Conservation (phyloP, 2,113 vertebrate genomes). For the Apteryx mantelli region DNA sequence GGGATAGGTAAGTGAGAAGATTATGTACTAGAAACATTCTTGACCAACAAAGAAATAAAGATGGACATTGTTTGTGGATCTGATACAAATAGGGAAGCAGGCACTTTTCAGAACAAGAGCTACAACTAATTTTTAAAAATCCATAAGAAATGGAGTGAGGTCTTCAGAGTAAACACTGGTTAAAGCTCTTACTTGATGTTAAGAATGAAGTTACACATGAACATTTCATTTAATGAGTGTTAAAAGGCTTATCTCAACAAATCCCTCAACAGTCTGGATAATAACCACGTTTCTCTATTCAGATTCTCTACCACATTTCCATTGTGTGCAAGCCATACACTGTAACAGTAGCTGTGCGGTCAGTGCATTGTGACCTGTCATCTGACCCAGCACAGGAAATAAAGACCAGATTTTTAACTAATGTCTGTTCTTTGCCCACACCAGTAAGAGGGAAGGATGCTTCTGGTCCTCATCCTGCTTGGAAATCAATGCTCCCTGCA, state of each 20-base stretch:
- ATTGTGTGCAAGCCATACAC: not conserved
- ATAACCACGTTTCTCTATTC: conserved; percentile 18
- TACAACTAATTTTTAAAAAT: not conserved
- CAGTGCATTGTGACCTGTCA: not conserved
- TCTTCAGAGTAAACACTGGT: not conserved
- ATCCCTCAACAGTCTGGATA: not conserved
- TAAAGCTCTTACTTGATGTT: not conserved
- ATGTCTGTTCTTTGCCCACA: not conserved
- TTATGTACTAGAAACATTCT: not conserved
- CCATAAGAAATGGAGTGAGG: not conserved
- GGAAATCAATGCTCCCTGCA: not conserved
- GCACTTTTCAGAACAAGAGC: not conserved
- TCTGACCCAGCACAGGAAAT: not conserved
- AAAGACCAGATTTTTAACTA: not conserved
- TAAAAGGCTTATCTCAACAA: not conserved
- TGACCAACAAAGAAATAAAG: not conserved
- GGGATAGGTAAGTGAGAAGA: not conserved
- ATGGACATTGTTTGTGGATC: not conserved
- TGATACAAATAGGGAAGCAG: not conserved
- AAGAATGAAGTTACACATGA: not conserved
- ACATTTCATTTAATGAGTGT: not conserved
- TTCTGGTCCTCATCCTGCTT: not conserved
- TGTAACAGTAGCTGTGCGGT: not conserved
- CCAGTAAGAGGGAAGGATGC: not conserved
- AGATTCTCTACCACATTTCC: conserved; percentile 20